Evolutionary conservation across 35 echinoderm and acorn worm genomes (phyloP).

Genomic region (Heliocidaris erythrogramma): DNA sequence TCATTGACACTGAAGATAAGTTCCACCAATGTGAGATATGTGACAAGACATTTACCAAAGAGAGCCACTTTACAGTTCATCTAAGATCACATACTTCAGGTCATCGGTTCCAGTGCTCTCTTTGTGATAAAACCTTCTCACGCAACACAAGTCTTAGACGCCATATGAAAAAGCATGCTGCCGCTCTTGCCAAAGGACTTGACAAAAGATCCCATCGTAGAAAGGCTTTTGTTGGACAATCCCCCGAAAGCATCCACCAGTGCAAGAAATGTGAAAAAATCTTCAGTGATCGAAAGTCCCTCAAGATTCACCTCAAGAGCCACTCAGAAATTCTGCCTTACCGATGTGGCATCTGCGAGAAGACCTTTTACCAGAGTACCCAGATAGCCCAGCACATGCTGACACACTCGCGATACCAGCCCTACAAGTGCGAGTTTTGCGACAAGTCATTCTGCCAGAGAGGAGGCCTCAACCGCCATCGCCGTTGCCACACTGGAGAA

Average conservation of each 20-base stretch:
- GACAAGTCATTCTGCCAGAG: slow-evolving; percentile 20
- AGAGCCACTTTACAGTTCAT: no score
- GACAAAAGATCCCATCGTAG: not conserved
- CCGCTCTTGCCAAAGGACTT: not conserved
- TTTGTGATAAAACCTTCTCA: slow-evolving; percentile 39
- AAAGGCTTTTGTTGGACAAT: not conserved
- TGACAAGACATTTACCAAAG: no score
- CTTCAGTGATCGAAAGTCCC: not conserved
- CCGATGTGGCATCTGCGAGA: not conserved
- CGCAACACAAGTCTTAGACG: not conserved
- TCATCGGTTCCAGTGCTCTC: slow-evolving; percentile 15
- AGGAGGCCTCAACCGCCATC: not conserved
- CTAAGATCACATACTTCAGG: no score
- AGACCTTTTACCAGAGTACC: not conserved
- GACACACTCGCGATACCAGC: slow-evolving; percentile 1
- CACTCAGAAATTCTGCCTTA: slow-evolving; percentile 4
- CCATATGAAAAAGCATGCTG: slow-evolving; percentile 10
- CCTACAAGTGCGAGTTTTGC: slow-evolving; percentile 17
- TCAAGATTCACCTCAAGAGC: not conserved
- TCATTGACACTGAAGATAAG: not conserved
- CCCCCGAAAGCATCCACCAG: not conserved
- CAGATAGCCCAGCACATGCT: not conserved
- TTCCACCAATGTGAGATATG: not conserved
- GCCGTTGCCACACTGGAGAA: not conserved
- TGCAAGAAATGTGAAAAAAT: slow-evolving; percentile 2